Evolutionary conservation across 2,113 vertebrate genomes (phyloP).

Genomic region (Gymnobelideus leadbeateri): DNA sequence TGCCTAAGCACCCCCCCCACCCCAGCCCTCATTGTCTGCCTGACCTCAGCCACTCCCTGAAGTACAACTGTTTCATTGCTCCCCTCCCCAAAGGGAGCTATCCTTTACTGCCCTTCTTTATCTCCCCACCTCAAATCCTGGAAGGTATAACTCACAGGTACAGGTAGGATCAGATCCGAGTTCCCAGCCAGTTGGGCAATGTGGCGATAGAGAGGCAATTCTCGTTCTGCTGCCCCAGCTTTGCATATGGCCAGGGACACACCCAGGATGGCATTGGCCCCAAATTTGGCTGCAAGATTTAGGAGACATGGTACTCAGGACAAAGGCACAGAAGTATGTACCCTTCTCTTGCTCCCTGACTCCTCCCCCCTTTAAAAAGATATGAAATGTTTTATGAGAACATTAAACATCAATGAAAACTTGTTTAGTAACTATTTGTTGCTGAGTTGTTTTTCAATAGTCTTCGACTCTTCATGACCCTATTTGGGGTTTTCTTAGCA

Average conservation of each 20-base stretch:
- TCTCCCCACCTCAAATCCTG: neutral
- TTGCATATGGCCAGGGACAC: conserved; percentile 94
- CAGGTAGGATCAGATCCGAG: conserved; percentile 92
- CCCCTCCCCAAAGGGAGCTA: neutral
- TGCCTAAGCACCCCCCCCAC: conserved; percentile 1
- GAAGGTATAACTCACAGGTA: conserved; percentile 88
- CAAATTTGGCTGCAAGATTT: conserved; percentile 90
- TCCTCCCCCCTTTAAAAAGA: neutral
- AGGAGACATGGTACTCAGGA: conserved; percentile 58
- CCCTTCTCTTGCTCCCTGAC: neutral
- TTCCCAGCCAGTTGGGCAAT: conserved; percentile 95
- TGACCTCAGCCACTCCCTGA: neutral
- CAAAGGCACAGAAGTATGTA: neutral
- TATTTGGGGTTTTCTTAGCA: neutral
- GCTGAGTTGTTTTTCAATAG: neutral
- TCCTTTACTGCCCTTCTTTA: neutral
- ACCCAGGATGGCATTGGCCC: conserved; percentile 94
- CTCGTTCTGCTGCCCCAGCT: conserved; percentile 92
- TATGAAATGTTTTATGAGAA: neutral
- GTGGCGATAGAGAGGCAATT: conserved; percentile 92
- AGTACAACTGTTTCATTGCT: neutral
- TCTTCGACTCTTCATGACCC: neutral
- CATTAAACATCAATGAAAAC: neutral
- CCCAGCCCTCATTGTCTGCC: neutral
- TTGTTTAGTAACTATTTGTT: neutral